phyloP scores from a whole-genome alignment of 2,797 vertebrate genomes.

The Neostethus bicornis region DNA sequence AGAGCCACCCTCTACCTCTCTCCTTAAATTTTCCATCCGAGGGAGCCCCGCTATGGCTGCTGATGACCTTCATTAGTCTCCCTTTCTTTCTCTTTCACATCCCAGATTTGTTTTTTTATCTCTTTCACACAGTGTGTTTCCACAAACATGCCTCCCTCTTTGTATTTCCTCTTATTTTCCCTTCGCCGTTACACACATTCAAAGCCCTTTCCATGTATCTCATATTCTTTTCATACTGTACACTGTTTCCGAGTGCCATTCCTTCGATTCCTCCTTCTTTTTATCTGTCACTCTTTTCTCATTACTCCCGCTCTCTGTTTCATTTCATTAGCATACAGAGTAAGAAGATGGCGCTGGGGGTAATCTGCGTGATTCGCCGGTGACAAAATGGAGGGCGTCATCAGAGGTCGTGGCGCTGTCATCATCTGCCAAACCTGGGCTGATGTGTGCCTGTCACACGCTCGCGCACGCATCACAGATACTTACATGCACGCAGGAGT shows the following conservation, averaged over 20 bases:
- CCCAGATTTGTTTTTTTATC: constrained; percentile 52
- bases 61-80: constrained; percentile 73
- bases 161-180: constrained; percentile 25
- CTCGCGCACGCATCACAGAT: constrained; percentile 19
- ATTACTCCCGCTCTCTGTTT: constrained; percentile 62
- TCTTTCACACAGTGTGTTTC: constrained; percentile 21
- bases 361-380: constrained; percentile 70
- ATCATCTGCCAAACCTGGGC: constrained; percentile 61
- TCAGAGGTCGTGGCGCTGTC: constrained; percentile 71
- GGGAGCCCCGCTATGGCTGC: constrained; percentile 65
- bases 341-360: constrained; percentile 76
- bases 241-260: constrained; percentile 25
- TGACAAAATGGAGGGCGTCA: constrained; percentile 83
- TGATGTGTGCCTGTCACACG: constrained; percentile 68
- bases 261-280: constrained; percentile 14
- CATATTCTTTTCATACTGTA: constrained; percentile 24
- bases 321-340: constrained; percentile 83
- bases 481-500: constrained; percentile 17
- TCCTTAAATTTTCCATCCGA: constrained; percentile 61
- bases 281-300: constrained; percentile 69
- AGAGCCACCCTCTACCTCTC: constrained; percentile 45
- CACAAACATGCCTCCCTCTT: constrained; percentile 22
- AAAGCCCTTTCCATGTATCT: constrained; percentile 28
- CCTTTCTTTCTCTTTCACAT: constrained; percentile 31
- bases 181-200: constrained; percentile 16